Percentiles rank a stretch among this genome's conserved stretches.
These are phyloP conservation scores for Lochmaea crataegi DNA, from an alignment of 2,888 invertebrate species.

Conservation along the genomic window DNA sequence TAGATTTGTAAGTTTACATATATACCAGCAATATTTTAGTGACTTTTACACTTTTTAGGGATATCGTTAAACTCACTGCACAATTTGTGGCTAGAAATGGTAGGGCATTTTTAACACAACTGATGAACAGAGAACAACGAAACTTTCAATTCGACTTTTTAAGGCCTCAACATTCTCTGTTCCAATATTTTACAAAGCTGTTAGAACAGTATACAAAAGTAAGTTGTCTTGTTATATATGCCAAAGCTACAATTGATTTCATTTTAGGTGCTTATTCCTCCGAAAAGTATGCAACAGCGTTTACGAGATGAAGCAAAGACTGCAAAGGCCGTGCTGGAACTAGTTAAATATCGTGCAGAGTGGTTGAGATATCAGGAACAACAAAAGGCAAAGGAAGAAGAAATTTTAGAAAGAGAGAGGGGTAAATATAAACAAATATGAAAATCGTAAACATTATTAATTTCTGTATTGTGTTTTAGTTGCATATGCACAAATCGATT, in stretches of 20 bases:
- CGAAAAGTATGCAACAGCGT: constrained; percentile 87
- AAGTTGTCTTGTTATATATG: constrained; percentile 24
- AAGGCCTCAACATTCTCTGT: constrained; percentile 97
- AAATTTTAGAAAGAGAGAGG: constrained; percentile 93
- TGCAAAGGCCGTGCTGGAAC: constrained; percentile 80
- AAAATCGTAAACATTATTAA: not conserved
- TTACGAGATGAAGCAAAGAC: constrained; percentile 82
- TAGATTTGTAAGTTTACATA: constrained; percentile 80
- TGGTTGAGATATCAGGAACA: constrained; percentile 97
- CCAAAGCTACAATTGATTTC: not conserved
- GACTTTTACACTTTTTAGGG: constrained; percentile 68
- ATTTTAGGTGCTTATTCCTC: constrained; percentile 84
- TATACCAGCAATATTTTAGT: not conserved
- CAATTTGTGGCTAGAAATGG: constrained; percentile 99
- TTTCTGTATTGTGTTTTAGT: constrained; percentile 63
- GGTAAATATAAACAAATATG: constrained; percentile 62
- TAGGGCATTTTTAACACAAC: constrained; percentile 94
- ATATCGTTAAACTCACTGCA: constrained; percentile 97
- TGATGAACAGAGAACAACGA: constrained; percentile 98
- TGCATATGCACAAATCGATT: constrained; percentile 97
- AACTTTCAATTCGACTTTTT: constrained; percentile 99
- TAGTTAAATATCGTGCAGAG: constrained; percentile 93
- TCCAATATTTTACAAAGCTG: constrained; percentile 97
- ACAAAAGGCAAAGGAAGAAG: constrained; percentile 92
- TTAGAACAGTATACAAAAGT: constrained; percentile 98